Conservation (phyloP, 2,797 vertebrate species). For the Myotis vivesi region DNA sequence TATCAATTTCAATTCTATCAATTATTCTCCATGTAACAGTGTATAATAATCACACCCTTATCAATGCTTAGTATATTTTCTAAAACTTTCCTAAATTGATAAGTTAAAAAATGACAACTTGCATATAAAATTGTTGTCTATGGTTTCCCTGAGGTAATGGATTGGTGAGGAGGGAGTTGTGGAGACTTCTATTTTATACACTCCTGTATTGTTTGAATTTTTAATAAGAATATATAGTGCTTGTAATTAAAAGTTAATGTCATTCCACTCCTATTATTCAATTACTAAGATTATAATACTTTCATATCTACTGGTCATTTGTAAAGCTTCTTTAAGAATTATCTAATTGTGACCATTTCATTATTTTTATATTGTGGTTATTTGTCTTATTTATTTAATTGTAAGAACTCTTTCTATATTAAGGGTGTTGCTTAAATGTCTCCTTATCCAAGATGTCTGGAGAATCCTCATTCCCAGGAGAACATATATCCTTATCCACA, state of each 20-base stretch:
- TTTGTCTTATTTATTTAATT: conserved; percentile 53
- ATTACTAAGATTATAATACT: conserved; percentile 33
- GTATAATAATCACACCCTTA: not conserved
- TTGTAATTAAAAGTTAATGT: conserved; percentile 43
- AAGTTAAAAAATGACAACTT: conserved; percentile 33
- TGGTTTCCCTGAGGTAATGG: not conserved
- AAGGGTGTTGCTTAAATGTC: conserved; percentile 21
- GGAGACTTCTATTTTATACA: conserved; percentile 19
- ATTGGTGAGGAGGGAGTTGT: not conserved
- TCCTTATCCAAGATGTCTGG: not conserved
- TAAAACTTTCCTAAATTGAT: conserved; percentile 18
- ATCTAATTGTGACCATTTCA: not conserved
- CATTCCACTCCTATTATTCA: conserved; percentile 27
- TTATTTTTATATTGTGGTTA: not conserved
- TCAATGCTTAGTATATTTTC: not conserved
- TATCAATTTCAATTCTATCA: conserved; percentile 10
- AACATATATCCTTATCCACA: not conserved
- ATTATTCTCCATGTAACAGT: not conserved
- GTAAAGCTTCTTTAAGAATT: conserved; percentile 16
- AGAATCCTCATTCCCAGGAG: not conserved
- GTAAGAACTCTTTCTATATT: not conserved
- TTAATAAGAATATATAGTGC: conserved; percentile 28
- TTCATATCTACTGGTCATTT: not conserved
- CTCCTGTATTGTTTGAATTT: conserved; percentile 16
- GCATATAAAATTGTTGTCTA: conserved; percentile 18